Base-by-base conservation (phyloP, 2,797 vertebrate species). In the Mareca strepera region DNA sequence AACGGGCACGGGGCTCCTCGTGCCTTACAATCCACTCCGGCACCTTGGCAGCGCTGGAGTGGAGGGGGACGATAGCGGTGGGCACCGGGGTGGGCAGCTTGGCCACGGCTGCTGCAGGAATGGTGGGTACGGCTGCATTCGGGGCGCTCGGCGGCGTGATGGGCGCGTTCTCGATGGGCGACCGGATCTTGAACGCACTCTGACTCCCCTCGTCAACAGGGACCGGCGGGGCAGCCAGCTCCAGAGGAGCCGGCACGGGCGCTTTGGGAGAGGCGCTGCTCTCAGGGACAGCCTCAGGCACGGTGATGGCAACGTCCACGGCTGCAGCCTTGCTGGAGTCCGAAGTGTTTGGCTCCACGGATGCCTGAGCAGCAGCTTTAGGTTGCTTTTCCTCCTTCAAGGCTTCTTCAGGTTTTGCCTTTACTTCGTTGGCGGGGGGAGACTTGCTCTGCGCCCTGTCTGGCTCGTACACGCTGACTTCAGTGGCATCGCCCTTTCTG, bases 11-110 rank as follows among this genome's bases (percentile, higher is more conserved):
- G 50, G 98, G 97, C 58, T 99, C 99, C 89, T 99, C 99, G 9
- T 98, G 98, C 96, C 98, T 98, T 21, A 98, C 98, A 77, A 98
- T 98, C 99, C 99, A 99, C 60, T 99, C 98, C 0, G 98, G 96
- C 74, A 98, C 97, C 86, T 98, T 98, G 16, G 97, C 41, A 44
- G 98, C 1, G 0, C 95, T 4, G 0, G 97, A 94, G 76, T 97
- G 98, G 35, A 98, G 97, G 11, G 98, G 80, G 33, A 96, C 56
- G 1, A 98, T 97, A n/a, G 98, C 94, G 6, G 98, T 29, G 33
- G 98, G 94, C 21, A 97, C 95, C 0, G 98, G 48, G 2, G 97
- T 12, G 20, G 98, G 98, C 69, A 98, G 93, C 86, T 98, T 99
- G 70, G 98, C 96, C 52, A 97, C 95, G 0, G 97, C 97, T 5